These are phyloP conservation scores for Watersipora subatra DNA, from an alignment of 1,140 invertebrate species.

Conservation along the genomic window DNA sequence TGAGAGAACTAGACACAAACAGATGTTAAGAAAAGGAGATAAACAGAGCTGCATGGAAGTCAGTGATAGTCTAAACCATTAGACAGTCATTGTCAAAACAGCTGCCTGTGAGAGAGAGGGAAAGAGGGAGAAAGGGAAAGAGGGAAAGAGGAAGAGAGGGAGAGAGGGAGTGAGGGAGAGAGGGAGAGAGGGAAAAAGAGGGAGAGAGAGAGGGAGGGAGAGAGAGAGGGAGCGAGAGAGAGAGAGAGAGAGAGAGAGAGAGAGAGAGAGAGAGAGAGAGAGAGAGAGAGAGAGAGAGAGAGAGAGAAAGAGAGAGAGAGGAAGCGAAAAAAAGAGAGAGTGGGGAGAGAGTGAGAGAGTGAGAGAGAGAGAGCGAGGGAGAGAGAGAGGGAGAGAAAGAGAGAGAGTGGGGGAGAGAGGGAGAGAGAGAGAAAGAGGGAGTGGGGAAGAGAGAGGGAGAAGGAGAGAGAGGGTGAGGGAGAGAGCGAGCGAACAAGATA, in stretches of 20 bases:
- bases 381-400: neutral
- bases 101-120: neutral
- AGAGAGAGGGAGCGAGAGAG: no score
- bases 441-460: neutral
- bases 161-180: neutral
- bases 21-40: no score
- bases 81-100: no score
- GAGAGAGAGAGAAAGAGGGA: neutral
- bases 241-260: neutral
- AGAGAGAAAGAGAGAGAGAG: neutral
- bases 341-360: neutral
- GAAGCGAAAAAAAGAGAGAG: neutral
- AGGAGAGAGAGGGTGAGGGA: neutral
- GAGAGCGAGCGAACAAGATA: no score
- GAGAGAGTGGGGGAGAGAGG: neutral
- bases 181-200: neutral
- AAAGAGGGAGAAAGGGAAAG: neutral
- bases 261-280: constrained; percentile 1
- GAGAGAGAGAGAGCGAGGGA: neutral
- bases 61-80: no score
- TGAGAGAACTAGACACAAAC: neutral
- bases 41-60: no score
- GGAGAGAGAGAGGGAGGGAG: neutral
- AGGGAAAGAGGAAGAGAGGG: neutral
- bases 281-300: constrained; percentile 1